These are phyloP conservation scores for Tenthredo scrophulariae DNA, from an alignment of 2,888 invertebrate species.

Conservation along the genomic window DNA sequence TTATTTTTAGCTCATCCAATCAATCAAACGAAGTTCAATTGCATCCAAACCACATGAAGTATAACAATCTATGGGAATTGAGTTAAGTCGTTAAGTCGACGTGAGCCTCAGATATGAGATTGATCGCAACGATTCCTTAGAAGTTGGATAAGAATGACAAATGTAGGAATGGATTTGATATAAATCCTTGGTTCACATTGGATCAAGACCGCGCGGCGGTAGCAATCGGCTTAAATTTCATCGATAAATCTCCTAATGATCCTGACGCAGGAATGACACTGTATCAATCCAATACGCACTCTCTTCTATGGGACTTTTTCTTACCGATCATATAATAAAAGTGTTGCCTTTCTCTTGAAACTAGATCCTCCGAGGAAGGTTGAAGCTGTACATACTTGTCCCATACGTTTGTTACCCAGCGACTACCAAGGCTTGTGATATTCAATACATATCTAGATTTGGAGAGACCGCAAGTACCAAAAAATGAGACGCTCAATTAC, in stretches of 20 bases:
- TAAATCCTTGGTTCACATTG: neutral
- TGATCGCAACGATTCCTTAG: neutral
- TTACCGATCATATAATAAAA: neutral
- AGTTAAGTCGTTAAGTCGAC: constrained; percentile 8
- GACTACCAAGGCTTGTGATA: neutral
- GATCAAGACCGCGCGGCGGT: neutral
- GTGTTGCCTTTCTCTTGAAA: constrained; percentile 39
- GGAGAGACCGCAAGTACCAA: neutral
- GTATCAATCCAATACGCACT: neutral
- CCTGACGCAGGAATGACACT: constrained; percentile 1
- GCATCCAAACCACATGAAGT: neutral
- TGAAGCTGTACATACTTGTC: neutral
- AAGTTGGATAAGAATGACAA: neutral
- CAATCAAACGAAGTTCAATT: neutral
- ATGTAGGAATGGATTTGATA: neutral
- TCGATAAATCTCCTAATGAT: constrained; percentile 27
- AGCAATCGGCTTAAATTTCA: neutral
- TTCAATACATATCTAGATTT: neutral
- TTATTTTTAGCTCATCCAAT: neutral
- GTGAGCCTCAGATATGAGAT: neutral
- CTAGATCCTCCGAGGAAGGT: constrained; percentile 22
- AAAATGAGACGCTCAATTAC: neutral
- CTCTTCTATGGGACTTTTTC: neutral
- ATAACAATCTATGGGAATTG: neutral
- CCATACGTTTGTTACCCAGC: neutral